Conservation (phyloP, 2,797 vertebrate species). For the Lacerta agilis region DNA sequence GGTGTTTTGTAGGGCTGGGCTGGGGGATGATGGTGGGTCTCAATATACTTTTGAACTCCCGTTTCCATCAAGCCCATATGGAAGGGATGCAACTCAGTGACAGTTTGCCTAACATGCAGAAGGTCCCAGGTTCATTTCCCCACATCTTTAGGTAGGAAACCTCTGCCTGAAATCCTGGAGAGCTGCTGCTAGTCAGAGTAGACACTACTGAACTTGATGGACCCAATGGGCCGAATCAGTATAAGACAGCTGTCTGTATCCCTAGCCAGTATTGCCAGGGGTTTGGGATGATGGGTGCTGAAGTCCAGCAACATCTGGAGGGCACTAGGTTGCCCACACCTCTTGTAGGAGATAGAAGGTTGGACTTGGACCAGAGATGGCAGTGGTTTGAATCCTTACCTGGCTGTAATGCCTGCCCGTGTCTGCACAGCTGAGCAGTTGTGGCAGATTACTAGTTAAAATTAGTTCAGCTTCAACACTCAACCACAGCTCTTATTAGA, state of each 20-base stretch:
- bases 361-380: not conserved
- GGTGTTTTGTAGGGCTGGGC: not conserved
- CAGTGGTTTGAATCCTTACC: not conserved
- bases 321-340: not conserved
- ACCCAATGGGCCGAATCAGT: no score
- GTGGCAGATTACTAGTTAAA: constrained; percentile 1
- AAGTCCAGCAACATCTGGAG: not conserved
- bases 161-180: no score
- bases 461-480: not conserved
- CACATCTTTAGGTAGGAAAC: no score
- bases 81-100: no score
- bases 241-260: no score
- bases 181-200: no score
- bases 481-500: not conserved
- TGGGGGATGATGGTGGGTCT: not conserved
- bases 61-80: no score
- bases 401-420: not conserved
- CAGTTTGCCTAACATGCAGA: no score
- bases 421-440: not conserved
- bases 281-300: not conserved
- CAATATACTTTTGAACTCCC: not conserved
- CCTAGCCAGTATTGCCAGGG: not conserved
- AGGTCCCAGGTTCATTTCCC: no score
- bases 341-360: not conserved
- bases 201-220: no score